Conservation (phyloP, 2,888 invertebrate genomes). For the Cordilura impudica region DNA sequence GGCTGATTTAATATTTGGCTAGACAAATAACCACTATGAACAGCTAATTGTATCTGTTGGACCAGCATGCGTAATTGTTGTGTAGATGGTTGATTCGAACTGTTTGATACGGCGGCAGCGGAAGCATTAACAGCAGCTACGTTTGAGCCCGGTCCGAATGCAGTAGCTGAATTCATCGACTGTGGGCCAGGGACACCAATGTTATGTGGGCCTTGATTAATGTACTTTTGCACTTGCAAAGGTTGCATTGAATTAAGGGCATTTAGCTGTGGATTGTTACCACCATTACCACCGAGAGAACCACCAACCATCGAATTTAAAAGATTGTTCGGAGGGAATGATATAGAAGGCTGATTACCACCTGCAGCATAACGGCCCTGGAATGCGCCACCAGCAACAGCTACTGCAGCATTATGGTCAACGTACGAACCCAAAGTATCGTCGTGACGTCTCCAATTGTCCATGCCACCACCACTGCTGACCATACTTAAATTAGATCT, state of each 20-base stretch:
- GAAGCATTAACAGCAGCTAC: conserved; percentile 68
- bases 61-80: conserved; percentile 93
- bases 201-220: conserved; percentile 75
- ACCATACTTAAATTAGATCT: conserved; percentile 70
- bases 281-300: conserved; percentile 78
- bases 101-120: conserved; percentile 73
- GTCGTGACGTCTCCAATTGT: conserved; percentile 84
- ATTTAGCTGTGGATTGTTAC: conserved; percentile 80
- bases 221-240: conserved; percentile 78
- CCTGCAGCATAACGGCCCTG: conserved; percentile 79
- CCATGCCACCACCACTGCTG: conserved; percentile 72
- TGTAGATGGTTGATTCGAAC: conserved; percentile 83
- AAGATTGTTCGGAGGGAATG: conserved; percentile 81
- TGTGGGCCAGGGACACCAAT: conserved; percentile 71
- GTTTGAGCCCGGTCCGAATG: conserved; percentile 72
- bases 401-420: conserved; percentile 71
- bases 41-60: conserved; percentile 95
- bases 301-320: conserved; percentile 79
- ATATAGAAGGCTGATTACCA: conserved; percentile 78
- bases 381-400: conserved; percentile 75
- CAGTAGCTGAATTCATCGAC: conserved; percentile 70
- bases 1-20: conserved; percentile 97
- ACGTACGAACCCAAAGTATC: conserved; percentile 78
- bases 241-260: conserved; percentile 81
- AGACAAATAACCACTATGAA: conserved; percentile 94